Evolutionary conservation across 1,140 invertebrate genomes (phyloP), one percentile per base, ranked within the genome.

Genomic region (Anoplolepis gracilipes): DNA sequence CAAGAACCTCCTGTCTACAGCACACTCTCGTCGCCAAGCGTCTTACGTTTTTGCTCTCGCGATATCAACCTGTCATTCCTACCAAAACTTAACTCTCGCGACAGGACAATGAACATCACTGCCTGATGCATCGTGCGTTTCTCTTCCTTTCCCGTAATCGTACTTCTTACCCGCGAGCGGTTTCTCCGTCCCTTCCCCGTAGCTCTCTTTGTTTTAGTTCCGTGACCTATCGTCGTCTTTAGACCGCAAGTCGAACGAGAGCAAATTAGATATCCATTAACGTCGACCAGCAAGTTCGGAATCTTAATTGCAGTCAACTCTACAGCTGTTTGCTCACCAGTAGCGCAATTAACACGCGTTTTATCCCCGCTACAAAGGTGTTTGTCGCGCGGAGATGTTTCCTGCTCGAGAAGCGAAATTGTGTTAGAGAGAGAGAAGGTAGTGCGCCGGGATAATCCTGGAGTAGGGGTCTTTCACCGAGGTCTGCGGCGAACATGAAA

Each of bases 181-280:
- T 33, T 39, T 55, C 46, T 49, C 16, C 16, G 13, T n/a, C 11
- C 25, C 22, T 53, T 30, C 19, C 46, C 3, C 7, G 22, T 55
- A 10, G 33, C 6, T 67, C 84, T 36, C 62, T 88, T 89, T 86
- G 87, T 88, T 82, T 79, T 72, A 53, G 42, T 33, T 46, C 4
- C 42, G 39, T 55, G 62, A 65, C 49, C 57, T 59, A 39, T 77
- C 13, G 22, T 33, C 28, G 36, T 22, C 33, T 39, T 57, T 39
- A n/a, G n/a, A 36, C 72, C 76, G 30, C 78, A 81, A 72, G 78
- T 73, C 85, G 61, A 84, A 89, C 64, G 88, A 87, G 78, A 87
- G 85, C 86, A 87, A 90, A 85, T 87, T 87, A 87, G 86, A 90
- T 90, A 90, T 90, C 84, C 76, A 90, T 90, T 90, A 90, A 89